Conservation (phyloP, 2,113 vertebrate species). For the Lonchura striata region DNA sequence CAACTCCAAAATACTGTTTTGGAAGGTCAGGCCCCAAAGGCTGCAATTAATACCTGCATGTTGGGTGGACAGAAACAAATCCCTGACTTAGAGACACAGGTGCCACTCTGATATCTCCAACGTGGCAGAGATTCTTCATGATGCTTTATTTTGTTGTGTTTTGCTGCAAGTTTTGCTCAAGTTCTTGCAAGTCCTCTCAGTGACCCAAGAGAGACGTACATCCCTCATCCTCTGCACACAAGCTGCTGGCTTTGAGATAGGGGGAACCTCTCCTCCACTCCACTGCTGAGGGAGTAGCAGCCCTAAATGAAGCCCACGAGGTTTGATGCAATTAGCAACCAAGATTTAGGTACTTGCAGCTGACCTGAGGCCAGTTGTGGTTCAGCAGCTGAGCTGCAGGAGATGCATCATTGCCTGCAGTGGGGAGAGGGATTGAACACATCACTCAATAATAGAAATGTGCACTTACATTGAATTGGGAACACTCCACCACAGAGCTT, state of each 20-base stretch:
- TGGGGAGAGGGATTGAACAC: background rate
- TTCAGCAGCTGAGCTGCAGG: background rate
- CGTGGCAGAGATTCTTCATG: accelerated
- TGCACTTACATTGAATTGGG: background rate
- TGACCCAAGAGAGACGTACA: background rate
- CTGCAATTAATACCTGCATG: background rate
- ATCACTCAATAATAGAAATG: background rate
- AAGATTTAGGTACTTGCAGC: background rate
- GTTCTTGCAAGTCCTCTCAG: background rate
- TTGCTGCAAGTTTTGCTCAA: background rate
- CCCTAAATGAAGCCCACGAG: background rate
- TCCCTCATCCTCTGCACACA: background rate
- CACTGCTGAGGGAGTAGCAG: background rate
- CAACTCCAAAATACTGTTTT: background rate
- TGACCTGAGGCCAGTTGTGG: background rate
- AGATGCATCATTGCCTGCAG: background rate
- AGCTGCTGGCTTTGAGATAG: background rate
- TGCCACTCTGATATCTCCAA: background rate
- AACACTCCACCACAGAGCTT: background rate
- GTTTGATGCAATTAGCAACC: background rate
- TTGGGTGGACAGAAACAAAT: background rate
- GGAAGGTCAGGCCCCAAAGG: background rate
- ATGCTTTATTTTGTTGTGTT: background rate
- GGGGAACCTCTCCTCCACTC: background rate
- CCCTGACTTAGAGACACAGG: background rate